Base-by-base conservation (phyloP, 2,888 invertebrate species). In the Lithosia quadra region DNA sequence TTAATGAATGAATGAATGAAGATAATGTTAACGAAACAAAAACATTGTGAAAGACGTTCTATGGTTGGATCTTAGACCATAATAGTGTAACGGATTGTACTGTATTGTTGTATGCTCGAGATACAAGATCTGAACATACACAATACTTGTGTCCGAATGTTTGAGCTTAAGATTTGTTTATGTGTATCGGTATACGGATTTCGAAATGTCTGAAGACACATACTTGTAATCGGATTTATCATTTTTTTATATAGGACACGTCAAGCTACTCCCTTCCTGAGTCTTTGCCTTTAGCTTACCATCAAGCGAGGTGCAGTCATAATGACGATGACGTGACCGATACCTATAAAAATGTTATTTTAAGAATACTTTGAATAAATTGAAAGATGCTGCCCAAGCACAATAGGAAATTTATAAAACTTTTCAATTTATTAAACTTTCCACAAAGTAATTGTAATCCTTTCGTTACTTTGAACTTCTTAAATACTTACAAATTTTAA, bases 61-160 rank as follows among this genome's bases (percentile, higher is more conserved):
- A n/a, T n/a, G n/a, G n/a, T n/a, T n/a, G n/a, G n/a, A n/a, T n/a
- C n/a, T n/a, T n/a, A n/a, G n/a, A n/a, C n/a, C n/a, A n/a, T n/a
- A n/a, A n/a, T n/a, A n/a, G n/a, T n/a, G n/a, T n/a, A n/a, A 22
- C 15, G 15, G 10, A 33, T 21, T 11, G 18, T 24, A 49, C 21
- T 58, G 49, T 9, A 9, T 49, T 49, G 49, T 49, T 49, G n/a
- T 49, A 18, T 34, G 18, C 24, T 24, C 36, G 59, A 60, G 9
- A 18, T 18, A 49, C 43, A 43, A 43, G 43, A 65, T 60, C n/a
- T 49, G 18, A 59, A 53, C 22, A 22, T 53, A 15, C 24, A 10
- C 49, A 66, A 21, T 36, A 53, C 49, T 34, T 49, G 65, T 10
- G 33, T 49, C 33, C 53, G 18, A 49, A 60, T 36, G 36, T 60